These are phyloP conservation scores for Bovichtus variegatus DNA, from an alignment of 2,797 vertebrate species.

Conservation along the genomic window DNA sequence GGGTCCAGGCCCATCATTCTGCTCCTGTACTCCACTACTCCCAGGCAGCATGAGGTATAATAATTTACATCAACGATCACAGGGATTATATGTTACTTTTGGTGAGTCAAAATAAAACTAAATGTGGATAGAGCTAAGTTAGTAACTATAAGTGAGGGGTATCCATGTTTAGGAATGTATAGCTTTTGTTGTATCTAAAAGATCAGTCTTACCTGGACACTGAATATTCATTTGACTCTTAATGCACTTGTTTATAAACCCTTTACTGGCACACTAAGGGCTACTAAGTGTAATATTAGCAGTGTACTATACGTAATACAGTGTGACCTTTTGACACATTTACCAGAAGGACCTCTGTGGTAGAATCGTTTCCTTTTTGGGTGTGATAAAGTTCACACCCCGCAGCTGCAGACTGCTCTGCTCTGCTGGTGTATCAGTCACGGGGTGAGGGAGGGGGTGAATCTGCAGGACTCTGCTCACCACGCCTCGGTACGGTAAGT, in stretches of 20 bases:
- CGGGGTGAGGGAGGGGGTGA: slow-evolving; percentile 40
- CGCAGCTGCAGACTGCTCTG: slow-evolving; percentile 36
- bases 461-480: slow-evolving; percentile 65
- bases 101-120: neutral
- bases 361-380: slow-evolving; percentile 8
- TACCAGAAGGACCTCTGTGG: neutral
- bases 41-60: no score
- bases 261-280: neutral
- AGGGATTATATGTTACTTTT: neutral
- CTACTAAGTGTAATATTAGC: no score
- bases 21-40: no score
- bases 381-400: slow-evolving; percentile 13
- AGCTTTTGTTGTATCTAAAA: neutral
- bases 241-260: neutral
- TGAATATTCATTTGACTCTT: neutral
- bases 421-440: slow-evolving; percentile 35
- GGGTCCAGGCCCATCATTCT: no score
- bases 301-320: neutral
- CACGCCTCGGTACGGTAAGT: slow-evolving; percentile 71
- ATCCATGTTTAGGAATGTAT: neutral
- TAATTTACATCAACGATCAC: no score
- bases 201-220: neutral
- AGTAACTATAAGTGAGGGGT: neutral
- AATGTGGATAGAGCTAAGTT: no score
- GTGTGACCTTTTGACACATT: slow-evolving; percentile 12